Evolutionary conservation across 2,888 invertebrate genomes (phyloP).

Genomic region (Venusia cambrica): DNA sequence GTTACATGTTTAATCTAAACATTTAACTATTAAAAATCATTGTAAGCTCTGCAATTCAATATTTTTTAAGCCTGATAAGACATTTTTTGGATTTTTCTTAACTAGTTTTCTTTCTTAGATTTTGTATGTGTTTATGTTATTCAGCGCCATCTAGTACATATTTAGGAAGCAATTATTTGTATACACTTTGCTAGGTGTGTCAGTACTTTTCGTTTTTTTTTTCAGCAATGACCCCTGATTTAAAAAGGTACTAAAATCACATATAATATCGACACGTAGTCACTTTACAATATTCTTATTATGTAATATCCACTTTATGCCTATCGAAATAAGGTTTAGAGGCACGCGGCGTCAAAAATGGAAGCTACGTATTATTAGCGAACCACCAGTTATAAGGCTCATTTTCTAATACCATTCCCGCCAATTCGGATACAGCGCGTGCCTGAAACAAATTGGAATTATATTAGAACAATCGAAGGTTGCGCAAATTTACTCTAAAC

Average conservation of each 20-base stretch:
- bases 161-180: too few relatives aligned
- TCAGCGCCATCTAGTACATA: too few relatives aligned
- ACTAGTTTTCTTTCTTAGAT: too few relatives aligned
- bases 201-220: too few relatives aligned
- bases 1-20: too few relatives aligned
- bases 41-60: conserved; percentile 10
- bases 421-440: conserved; percentile 14
- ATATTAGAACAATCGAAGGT: too few relatives aligned
- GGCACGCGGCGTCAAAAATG: conserved; percentile 19
- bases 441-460: conserved; percentile 17
- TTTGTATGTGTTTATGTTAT: too few relatives aligned
- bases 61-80: neutral
- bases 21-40: conserved; percentile 7
- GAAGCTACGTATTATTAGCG: conserved; percentile 16
- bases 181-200: too few relatives aligned
- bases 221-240: conserved; percentile 12
- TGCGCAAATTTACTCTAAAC: too few relatives aligned
- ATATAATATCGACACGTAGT: neutral
- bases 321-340: conserved; percentile 11
- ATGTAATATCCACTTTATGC: conserved; percentile 9
- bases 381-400: conserved; percentile 11
- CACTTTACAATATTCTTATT: neutral
- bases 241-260: conserved; percentile 12
- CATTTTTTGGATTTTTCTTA: conserved; percentile 6
- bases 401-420: conserved; percentile 17